Base-by-base conservation (phyloP, 1,140 invertebrate genomes). In the Venturia canescens region DNA sequence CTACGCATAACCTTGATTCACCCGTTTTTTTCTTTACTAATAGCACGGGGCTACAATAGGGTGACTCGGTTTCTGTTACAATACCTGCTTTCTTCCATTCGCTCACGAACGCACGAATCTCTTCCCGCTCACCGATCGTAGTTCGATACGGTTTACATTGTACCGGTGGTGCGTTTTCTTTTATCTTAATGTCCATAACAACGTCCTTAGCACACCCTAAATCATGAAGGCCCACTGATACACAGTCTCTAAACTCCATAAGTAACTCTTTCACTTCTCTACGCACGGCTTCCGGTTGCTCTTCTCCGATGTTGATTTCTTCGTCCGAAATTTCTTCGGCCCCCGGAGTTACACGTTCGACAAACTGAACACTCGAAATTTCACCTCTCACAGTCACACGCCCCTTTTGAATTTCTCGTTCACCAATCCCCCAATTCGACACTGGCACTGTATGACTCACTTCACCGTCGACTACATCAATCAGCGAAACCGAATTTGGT, bases 71-170 rank as follows among this genome's bases (percentile, higher is more conserved):
- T 34, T 79, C 74, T 16, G 63, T 78, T 0, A 79, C 60, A 16
- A 78, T 78, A 18, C 81, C 71, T 13, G 26, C 69, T 48, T 57
- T 23, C 67, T 69, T 72, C 44, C 60, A 78, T 23, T 82, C 69
- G 0, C 16, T 27, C 11, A 82, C 29, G 9, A 81, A 26, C 34
- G 53, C 27, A 78, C 23, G 70, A 38, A 60, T 70, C 57, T 23
- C 6, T 11, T 5, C 0, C 18, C 79, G 38, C 44, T 78, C 80
- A 7, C 31, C 16, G 0, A 63, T 26, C 15, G 76, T 81, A 11
- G 77, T 34, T 1, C 67, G 34, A 26, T 81, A 81, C 7, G 74
- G 80, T 57, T 60, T 78, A 9, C 44, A 29, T 18, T n/a, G 15
- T 34, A 57, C 38, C 26, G 66, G 63, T n/a, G n/a, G 21, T n/a